These are phyloP conservation scores for Psilopsiagon aymara DNA, from an alignment of 2,113 vertebrate species.

Conservation along the genomic window DNA sequence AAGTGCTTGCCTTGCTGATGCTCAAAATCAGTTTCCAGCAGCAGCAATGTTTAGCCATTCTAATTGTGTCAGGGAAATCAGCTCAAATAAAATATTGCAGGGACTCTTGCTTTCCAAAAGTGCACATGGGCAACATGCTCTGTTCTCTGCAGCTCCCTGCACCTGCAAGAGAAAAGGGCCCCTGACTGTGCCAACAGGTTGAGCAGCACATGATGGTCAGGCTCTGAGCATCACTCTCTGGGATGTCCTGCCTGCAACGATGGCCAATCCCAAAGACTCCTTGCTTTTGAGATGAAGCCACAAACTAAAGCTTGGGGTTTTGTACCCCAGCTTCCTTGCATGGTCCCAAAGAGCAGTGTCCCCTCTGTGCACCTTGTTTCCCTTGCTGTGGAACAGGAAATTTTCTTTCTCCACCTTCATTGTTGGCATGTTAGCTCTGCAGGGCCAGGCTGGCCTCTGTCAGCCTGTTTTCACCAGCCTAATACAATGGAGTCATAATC, in stretches of 20 bases:
- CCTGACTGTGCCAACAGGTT: neutral
- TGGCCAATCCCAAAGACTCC: neutral
- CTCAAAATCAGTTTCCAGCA: neutral
- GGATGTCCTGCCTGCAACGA: neutral
- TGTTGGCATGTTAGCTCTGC: neutral
- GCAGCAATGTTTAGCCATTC: neutral
- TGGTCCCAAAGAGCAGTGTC: accelerated
- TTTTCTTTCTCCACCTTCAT: constrained; percentile 32
- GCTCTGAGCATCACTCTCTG: neutral
- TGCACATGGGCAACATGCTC: accelerated
- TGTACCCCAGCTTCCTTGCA: accelerated
- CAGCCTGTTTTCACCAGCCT: accelerated
- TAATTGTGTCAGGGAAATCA: neutral
- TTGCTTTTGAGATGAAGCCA: neutral
- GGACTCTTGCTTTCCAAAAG: neutral
- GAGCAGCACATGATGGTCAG: neutral
- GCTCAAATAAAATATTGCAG: neutral
- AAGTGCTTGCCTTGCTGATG: neutral
- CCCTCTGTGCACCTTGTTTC: neutral
- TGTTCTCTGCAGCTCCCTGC: neutral
- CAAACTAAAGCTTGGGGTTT: neutral
- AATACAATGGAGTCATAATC: constrained; percentile 7
- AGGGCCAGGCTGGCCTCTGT: neutral
- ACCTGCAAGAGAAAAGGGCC: neutral
- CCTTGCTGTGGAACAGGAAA: neutral